Base-by-base conservation (phyloP, 2,888 invertebrate genomes). In the Melanostoma scalare region DNA sequence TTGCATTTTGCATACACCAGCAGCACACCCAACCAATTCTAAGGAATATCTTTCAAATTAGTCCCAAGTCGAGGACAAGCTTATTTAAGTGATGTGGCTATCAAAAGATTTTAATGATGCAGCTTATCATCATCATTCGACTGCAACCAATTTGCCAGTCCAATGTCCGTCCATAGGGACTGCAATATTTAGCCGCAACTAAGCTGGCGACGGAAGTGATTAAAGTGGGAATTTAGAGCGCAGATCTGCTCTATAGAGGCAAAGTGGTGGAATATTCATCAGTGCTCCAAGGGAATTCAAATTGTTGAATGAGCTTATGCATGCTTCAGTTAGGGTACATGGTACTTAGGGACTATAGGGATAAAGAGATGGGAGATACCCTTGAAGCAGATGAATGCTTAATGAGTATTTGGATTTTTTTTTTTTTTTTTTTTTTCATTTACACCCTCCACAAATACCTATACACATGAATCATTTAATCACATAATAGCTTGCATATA, bases 161-260 rank as follows among this genome's bases (percentile, higher is more conserved):
- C 31, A 46, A 31, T n/a, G 55, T 50, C 44, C 52, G 42, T 75
- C 30, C 30, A 31, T 42, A 61, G 20, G 58, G 61, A 72, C 35
- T 50, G 63, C 53, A 68, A 61, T 60, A 81, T 71, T 65, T 46
- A 60, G 80, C 65, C 46, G 38, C 56, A 53, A 58, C 80, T 80
- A 74, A 80, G 81, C 65, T 76, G 81, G 71, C 72, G 71, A 72
- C 76, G 81, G 71, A 76, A 76, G 71, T 81, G 76, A 81, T 76
- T 81, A 72, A 81, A 81, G 42, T 76, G 81, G 71, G 71, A 81
- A 72, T 76, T 76, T 48, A 48, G 53, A 63, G 36, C 42, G 42
- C 38, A 60, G 31, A 46, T 31, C 53, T 20, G 56, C 10, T 42
- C 33, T 44, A 48, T 31, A 58, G 4, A 33, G 30, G 38, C 3